Evolutionary conservation across 2,113 vertebrate species (phyloP).

Genomic region (Cyprinodon brontotheroides): DNA sequence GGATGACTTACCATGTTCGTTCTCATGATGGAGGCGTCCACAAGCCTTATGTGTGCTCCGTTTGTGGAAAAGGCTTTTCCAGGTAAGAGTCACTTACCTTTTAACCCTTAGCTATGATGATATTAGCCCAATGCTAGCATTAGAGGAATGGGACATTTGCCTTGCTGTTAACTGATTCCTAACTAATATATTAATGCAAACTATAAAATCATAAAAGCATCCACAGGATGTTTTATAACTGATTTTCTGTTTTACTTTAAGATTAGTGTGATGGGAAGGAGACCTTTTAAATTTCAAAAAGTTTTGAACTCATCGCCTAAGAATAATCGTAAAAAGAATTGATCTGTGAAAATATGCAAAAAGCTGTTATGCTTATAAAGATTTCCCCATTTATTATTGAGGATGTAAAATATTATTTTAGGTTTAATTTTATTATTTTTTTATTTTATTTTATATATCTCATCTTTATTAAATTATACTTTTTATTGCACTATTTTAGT

Average conservation of each 20-base stretch:
- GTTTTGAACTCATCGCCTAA: too few relatives aligned
- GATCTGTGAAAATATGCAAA: too few relatives aligned
- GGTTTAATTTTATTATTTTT: too few relatives aligned
- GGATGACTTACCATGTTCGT: constrained; percentile 99
- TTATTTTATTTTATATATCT: too few relatives aligned
- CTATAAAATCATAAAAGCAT: background rate
- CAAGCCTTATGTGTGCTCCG: constrained; percentile 97
- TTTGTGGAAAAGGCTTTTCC: constrained; percentile 99
- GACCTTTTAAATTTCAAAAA: too few relatives aligned
- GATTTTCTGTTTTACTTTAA: background rate
- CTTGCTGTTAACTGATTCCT: background rate
- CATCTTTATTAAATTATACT: too few relatives aligned
- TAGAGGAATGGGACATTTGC: background rate
- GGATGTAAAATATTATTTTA: background rate
- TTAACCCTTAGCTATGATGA: background rate
- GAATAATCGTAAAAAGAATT: too few relatives aligned
- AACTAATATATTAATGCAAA: background rate
- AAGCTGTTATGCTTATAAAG: background rate
- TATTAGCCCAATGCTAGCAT: background rate
- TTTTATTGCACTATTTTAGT: too few relatives aligned
- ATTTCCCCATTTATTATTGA: background rate
- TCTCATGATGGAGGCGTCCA: constrained; percentile 98
- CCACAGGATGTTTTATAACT: background rate
- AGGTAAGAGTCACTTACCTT: constrained; percentile 80
- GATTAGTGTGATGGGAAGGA: too few relatives aligned